Evolutionary conservation across 2,113 vertebrate species (phyloP).

Genomic region (Bujurquina vittata): DNA sequence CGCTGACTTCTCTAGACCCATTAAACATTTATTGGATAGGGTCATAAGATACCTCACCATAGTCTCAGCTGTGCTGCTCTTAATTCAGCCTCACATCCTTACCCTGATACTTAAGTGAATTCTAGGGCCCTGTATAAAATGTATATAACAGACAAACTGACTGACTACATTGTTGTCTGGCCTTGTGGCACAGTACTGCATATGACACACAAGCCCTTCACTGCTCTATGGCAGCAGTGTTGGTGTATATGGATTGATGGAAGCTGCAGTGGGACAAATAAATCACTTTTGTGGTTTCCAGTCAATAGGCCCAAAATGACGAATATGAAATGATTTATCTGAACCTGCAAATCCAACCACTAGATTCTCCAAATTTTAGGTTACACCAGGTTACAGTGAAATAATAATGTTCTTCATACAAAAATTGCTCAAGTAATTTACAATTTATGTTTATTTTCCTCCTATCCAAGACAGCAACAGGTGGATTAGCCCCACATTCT

Average conservation of each 20-base stretch:
- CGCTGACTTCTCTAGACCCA: constrained; percentile 67
- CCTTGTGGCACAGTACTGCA: neutral
- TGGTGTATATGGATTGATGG: neutral
- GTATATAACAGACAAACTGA: neutral
- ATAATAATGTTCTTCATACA: too few species aligned
- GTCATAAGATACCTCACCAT: constrained; percentile 72
- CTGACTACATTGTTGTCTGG: constrained; percentile 7
- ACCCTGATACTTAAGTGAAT: neutral
- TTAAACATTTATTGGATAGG: constrained; percentile 80
- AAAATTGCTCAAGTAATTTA: too few species aligned
- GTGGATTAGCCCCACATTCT: too few species aligned
- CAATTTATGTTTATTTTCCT: too few species aligned
- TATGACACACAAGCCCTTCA: constrained; percentile 18
- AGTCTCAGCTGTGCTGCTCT: constrained; percentile 48
- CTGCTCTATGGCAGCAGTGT: constrained; percentile 3
- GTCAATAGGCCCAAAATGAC: constrained; percentile 1
- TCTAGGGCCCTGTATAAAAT: neutral
- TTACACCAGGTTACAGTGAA: too few species aligned
- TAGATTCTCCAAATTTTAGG: neutral
- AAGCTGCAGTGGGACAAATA: neutral
- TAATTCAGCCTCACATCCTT: constrained; percentile 50
- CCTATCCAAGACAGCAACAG: too few species aligned
- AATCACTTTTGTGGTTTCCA: neutral
- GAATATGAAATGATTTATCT: too few species aligned
- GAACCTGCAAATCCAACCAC: neutral